Evolutionary conservation across 2,113 vertebrate genomes (phyloP), one percentile per base, ranked within the genome.

Genomic region (Brachionichthys hirsutus): DNA sequence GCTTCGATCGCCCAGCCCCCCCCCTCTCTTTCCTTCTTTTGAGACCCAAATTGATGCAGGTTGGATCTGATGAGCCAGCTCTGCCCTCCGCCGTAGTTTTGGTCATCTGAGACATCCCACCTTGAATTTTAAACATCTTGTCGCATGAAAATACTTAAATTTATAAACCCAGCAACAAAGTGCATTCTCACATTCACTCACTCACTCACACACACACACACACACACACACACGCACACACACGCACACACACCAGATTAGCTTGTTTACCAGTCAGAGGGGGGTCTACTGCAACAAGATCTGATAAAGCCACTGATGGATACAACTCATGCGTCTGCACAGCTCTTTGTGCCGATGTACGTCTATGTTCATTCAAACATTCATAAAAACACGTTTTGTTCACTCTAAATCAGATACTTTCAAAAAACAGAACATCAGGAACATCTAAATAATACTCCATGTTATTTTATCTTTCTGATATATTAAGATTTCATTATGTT

Each of bases 61-160:
- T 74, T 49, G 46, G 20, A 38, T 63, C 20, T 67, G 1, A 69
- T 47, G 45, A 30, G 34, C 72, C 47, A 42, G 56, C 17, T 10
- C 47, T 41, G 62, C 62, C 51, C 62, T 67, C 51, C 9, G 35
- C 35, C n/a, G n/a, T n/a, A n/a, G n/a, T n/a, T n/a, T n/a, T n/a
- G n/a, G n/a, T 19, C 63, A 57, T 75, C 60, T 3, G 14, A 8
- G 43, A 78, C 69, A 67, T 19, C 66, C 69, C 50, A 16, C 49
- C 24, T 62, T 70, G 83, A 85, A 87, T 89, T 84, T 77, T 88
- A 89, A 90, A 83, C 83, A 86, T 66, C 82, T 87, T 30, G 65
- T 81, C 77, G 81, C 66, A 72, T 58, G 47, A 74, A 67, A 65
- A 80, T 52, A 68, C 76, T 70, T 66, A 70, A 54, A 83, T 61